Base-by-base conservation (phyloP, 2,888 invertebrate species). In the Erannis defoliaria region DNA sequence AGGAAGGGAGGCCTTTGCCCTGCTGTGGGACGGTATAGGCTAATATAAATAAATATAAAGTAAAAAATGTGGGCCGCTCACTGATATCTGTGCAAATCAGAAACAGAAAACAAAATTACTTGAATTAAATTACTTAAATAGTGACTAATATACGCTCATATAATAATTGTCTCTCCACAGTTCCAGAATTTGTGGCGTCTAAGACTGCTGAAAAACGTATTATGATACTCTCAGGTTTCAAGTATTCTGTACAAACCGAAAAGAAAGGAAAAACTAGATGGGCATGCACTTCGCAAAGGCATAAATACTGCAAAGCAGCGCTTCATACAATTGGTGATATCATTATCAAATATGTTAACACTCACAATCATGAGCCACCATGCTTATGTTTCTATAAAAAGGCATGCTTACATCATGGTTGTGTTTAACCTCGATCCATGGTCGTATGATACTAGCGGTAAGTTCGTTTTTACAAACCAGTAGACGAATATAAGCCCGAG, bases 291-390 rank as follows among this genome's bases (percentile, higher is more conserved):
- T 54, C 62, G 1, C 63, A 72, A 31, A 55, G 64, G 1, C 49
- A 55, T 5, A 64, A 48, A 3, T 67, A 71, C 0, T 81, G 82
- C 49, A 58, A 55, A 1, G 78, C 79, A 0, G 68, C 70, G 4
- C 48, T 79, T 0, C 69, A 67, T 19, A 79, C 81, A 0, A 31
- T 74, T 4, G 70, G 73, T 0, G 68, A 77, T 40, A 31, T 56
- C 9, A 72, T 80, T 4, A 45, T 76, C 0, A 60, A 55, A 35
- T 45, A 64, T 8, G 68, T 59, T 5, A 68, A 75, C 21, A 26
- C 55, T 0, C 78, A 80, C 31, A 73, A 61, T 37, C 81, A 81
- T 33, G 3, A 2, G 2, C 21, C 29, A n/a, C 54, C 62, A 1
- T 53, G 49, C 6, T 2, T 48, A 3, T 50, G 54, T 16, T 35